Percentiles rank a stretch among this genome's conserved stretches.
Conservation (phyloP, 1,140 invertebrate genomes). For the Oncopodura yosiiana region DNA sequence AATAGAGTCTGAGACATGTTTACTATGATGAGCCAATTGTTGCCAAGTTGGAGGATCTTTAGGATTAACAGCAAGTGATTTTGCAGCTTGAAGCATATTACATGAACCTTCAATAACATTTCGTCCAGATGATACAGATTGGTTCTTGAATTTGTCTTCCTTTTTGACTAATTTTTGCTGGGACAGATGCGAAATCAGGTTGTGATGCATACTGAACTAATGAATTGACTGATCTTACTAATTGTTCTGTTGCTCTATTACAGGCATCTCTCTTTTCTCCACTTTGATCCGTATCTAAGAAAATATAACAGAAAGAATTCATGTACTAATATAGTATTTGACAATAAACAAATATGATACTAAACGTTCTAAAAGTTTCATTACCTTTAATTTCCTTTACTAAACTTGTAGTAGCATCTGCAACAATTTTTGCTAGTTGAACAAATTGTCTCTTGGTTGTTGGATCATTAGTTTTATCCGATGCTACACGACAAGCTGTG, state of each 20-base stretch:
- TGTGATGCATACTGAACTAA: conserved; percentile 87
- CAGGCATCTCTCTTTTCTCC: conserved; percentile 64
- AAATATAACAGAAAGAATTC: conserved; percentile 4
- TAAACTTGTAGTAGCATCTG: conserved; percentile 85
- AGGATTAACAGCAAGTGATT: conserved; percentile 75
- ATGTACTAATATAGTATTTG: background rate
- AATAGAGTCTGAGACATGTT: conserved; percentile 90
- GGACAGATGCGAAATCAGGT: conserved; percentile 71
- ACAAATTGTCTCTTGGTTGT: conserved; percentile 94
- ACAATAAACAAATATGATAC: background rate
- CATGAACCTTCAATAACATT: conserved; percentile 73
- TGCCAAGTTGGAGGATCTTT: conserved; percentile 91
- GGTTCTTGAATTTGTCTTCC: conserved; percentile 72
- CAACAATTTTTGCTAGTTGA: conserved; percentile 93
- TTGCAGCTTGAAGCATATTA: conserved; percentile 81
- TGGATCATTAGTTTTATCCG: conserved; percentile 81
- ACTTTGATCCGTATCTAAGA: conserved; percentile 66
- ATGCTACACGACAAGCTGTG: conserved; percentile 85
- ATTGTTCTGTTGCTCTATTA: conserved; percentile 67
- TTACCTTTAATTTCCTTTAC: conserved; percentile 85
- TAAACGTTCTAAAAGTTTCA: conserved; percentile 2
- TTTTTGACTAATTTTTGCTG: conserved; percentile 76
- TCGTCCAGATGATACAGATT: conserved; percentile 68
- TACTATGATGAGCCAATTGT: conserved; percentile 80
- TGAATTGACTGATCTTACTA: conserved; percentile 83